Base-by-base conservation (phyloP, 2,797 vertebrate species). In the Coregonus sp. region DNA sequence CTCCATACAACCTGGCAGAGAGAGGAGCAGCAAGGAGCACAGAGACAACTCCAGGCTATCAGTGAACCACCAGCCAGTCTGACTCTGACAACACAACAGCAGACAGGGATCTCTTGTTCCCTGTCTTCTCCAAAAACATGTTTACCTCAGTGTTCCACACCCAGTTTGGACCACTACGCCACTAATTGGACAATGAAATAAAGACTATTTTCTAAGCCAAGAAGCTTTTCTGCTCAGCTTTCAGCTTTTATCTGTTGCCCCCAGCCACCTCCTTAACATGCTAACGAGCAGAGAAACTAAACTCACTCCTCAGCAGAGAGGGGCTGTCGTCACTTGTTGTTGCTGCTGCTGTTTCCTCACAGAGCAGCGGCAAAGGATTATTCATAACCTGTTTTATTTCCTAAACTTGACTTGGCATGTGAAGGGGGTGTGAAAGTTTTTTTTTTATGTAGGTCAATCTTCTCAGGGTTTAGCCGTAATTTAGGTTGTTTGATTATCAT, bases 21-120 rank as follows among this genome's bases (percentile, higher is more conserved):
- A 47, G 40, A 47, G 9, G 2, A 47, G 9, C 40, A 47, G 40
- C 40, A 47, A 47, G 40, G 9, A 61, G 59, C 20, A 61, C 6
- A 5, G 20, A 25, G 59, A 61, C 59, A 61, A 61, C 59, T 61
- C 40, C 61, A 54, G 47, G 35, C 56, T 18, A 20, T n/a, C 20
- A 35, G 56, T 74, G 65, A 71, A 12, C 71, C 56, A 72, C 56
- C 74, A 77, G 61, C 70, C 70, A 51, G 1, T 75, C 76, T 50
- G 71, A 77, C 59, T 12, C 40, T 74, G 81, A 77, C 81, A 79
- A 75, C 76, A 78, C 74, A 61, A 82, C 16, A 59, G 52, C 7
- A 63, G 20, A 63, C 29, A 25, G 59, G 20, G 9, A 63, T 63
- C 59, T 63, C 59, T 63, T 63, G 6, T 63, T 63, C 56, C 7